Base-by-base conservation (phyloP, 2,888 invertebrate species). In the Caradrina clavipalpis region DNA sequence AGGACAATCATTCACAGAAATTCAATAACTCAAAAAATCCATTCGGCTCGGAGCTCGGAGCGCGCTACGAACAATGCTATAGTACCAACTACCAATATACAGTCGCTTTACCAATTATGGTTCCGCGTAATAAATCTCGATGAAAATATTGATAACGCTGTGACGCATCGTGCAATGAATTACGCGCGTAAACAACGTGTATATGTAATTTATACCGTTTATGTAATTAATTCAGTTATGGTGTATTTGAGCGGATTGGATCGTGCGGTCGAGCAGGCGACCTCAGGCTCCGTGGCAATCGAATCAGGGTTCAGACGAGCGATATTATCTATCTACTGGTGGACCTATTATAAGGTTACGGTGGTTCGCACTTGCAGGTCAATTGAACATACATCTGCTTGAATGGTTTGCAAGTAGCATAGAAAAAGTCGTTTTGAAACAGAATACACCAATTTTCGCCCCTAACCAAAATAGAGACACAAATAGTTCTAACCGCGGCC, bases 111-210 rank as follows among this genome's bases (percentile, higher is more conserved):
- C 88, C 90, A 91, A 92, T 93, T 91, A 92, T 87, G 85, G 73
- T 72, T 78, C 78, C 81, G 77, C 75, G 86, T 90, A 88, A 91
- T 93, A 93, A 93, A 93, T 93, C 90, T 83, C 84, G 90, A 90
- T 92, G 90, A 87, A 90, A 90, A 91, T 90, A 92, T 91, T 90
- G 93, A 93, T 93, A 93, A 89, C 88, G 87, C 77, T 78, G 84
- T 88, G 89, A 89, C 86, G 85, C 85, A 85, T 80, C 76, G 76
- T 74, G 78, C 86, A 84, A 85, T 88, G 89, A 88, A 87, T 89
- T 88, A 88, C 86, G 80, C 82, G 80, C 84, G 84, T 86, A 90
- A 89, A 90, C 89, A 90, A 86, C 84, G 76, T 62, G 80, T 75
- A 77, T 31, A 59, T 69, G 87, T 87, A 88, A 90, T 91, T 89